Conservation (phyloP, 2,888 invertebrate genomes). For the Yponomeuta sedellus region DNA sequence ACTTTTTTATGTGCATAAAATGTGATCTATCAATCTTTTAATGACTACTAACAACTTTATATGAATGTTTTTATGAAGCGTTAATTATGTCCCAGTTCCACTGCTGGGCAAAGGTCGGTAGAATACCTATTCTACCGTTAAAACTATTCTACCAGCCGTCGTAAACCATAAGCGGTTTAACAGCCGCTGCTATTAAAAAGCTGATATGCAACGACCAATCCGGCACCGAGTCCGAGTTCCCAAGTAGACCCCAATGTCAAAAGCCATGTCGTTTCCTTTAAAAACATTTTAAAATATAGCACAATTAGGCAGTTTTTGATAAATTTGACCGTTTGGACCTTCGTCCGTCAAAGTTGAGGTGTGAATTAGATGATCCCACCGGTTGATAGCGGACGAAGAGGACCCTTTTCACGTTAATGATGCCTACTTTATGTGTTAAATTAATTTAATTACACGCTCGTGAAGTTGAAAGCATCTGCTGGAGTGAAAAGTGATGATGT, state of each 20-base stretch:
- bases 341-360: slow-evolving; percentile 36
- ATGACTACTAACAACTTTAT: too few species aligned
- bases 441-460: slow-evolving; percentile 64
- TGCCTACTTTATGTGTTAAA: slow-evolving; percentile 64
- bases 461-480: slow-evolving; percentile 5
- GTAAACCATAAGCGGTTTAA: too few species aligned
- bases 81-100: too few species aligned
- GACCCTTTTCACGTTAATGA: slow-evolving; percentile 63
- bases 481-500: slow-evolving; percentile 8
- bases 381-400: slow-evolving; percentile 67
- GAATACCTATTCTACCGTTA: too few species aligned
- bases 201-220: too few species aligned
- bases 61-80: too few species aligned
- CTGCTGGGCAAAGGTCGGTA: too few species aligned
- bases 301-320: slow-evolving; percentile 59
- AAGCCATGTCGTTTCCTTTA: slow-evolving; percentile 56
- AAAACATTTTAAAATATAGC: slow-evolving; percentile 65
- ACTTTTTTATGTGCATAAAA: too few species aligned
- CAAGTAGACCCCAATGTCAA: neutral
- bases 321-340: slow-evolving; percentile 39
- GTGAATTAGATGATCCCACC: slow-evolving; percentile 73
- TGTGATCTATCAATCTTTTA: too few species aligned
- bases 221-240: neutral
- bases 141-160: too few species aligned
- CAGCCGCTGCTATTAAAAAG: too few species aligned